phyloP scores from a whole-genome alignment of 2,113 vertebrate genomes.

The Lathamus discolor region DNA sequence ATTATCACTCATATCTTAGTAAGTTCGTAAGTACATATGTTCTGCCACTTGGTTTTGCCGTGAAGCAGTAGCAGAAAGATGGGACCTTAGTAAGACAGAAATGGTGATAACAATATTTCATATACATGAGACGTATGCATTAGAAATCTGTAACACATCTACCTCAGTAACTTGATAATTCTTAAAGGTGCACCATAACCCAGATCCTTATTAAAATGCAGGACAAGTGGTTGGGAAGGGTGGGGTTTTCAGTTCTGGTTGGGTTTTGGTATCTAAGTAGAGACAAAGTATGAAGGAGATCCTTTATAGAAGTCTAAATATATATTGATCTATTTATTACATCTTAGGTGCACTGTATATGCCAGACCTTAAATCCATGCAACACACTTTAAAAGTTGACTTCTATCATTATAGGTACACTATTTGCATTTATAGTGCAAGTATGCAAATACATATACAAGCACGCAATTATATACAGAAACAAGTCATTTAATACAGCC shows the following conservation, averaged over 20 bases:
- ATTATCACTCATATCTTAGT: not conserved
- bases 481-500: not conserved
- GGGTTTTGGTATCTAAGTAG: not conserved
- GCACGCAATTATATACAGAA: constrained; percentile 12
- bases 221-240: not conserved
- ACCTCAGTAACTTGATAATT: not conserved
- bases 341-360: not conserved
- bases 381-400: not conserved
- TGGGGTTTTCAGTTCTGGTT: not conserved
- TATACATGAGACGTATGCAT: rapidly evolving
- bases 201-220: not conserved
- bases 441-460: not conserved
- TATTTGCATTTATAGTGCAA: not conserved
- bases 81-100: not conserved
- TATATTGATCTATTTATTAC: rapidly evolving
- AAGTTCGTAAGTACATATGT: not conserved
- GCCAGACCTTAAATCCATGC: not conserved
- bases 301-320: not conserved
- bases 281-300: not conserved
- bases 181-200: not conserved
- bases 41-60: not conserved
- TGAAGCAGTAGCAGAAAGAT: rapidly evolving
- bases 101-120: not conserved
- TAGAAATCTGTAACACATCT: not conserved
- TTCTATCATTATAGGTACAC: not conserved